These are phyloP conservation scores for Xanthorhoe designata DNA, from an alignment of 2,888 invertebrate species.

Conservation along the genomic window DNA sequence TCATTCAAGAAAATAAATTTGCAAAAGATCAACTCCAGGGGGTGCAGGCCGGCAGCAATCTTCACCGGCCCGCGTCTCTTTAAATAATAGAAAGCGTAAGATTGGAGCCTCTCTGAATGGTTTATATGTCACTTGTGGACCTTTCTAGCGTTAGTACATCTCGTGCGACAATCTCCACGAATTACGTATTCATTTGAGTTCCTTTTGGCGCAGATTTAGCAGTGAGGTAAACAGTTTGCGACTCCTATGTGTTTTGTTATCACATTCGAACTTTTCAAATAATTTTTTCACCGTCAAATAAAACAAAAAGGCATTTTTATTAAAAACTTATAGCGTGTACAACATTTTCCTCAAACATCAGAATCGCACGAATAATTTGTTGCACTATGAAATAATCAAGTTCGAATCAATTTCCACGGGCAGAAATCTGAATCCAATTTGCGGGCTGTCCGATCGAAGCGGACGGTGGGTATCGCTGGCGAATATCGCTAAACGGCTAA, in stretches of 20 bases:
- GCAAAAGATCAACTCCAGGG: slow-evolving; percentile 48
- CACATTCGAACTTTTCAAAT: background rate
- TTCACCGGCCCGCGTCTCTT: slow-evolving; percentile 72
- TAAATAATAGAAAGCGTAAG: slow-evolving; percentile 84
- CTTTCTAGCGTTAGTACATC: slow-evolving; percentile 73
- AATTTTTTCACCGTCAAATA: background rate
- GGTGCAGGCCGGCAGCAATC: slow-evolving; percentile 70
- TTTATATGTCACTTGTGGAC: slow-evolving; percentile 83
- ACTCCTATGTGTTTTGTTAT: slow-evolving; percentile 37
- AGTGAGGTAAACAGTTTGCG: slow-evolving; percentile 53
- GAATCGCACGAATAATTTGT: slow-evolving; percentile 51
- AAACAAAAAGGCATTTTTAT: background rate
- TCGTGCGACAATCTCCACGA: slow-evolving; percentile 70
- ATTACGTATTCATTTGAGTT: slow-evolving; percentile 80
- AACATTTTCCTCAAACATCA: slow-evolving; percentile 9
- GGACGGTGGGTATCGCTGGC: slow-evolving; percentile 76
- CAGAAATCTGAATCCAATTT: slow-evolving; percentile 85
- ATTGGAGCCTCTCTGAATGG: slow-evolving; percentile 81
- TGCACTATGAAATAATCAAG: slow-evolving; percentile 77
- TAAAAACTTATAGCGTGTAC: slow-evolving; percentile 3
- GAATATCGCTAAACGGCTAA: slow-evolving; percentile 85
- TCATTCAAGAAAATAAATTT: slow-evolving; percentile 35
- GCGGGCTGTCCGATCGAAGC: slow-evolving; percentile 80
- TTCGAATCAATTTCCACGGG: slow-evolving; percentile 81
- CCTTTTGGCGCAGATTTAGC: slow-evolving; percentile 62